These are phyloP conservation scores for Aldabrachelys gigantea DNA, from an alignment of 2,113 vertebrate genomes.

Conservation along the genomic window DNA sequence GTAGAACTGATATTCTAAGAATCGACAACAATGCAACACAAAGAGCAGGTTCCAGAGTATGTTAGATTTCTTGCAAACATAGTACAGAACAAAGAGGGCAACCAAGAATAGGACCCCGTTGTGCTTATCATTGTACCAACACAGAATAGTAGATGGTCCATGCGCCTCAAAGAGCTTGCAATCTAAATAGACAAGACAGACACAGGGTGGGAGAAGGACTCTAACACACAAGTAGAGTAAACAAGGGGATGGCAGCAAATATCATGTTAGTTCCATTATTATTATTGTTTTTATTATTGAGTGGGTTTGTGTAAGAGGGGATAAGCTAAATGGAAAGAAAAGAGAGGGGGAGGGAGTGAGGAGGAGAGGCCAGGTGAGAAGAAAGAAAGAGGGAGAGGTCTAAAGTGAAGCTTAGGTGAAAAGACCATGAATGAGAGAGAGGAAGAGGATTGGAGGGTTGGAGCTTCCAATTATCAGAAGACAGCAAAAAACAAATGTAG, in stretches of 20 bases:
- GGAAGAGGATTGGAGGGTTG: no score
- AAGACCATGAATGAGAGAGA: no score
- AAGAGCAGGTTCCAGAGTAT: neutral
- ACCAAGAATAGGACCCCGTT: neutral
- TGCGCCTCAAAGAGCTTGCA: neutral
- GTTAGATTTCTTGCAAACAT: neutral
- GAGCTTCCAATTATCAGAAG: no score
- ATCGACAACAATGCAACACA: no score
- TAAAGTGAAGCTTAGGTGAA: no score
- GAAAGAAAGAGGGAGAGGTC: no score
- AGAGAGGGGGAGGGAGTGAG: no score
- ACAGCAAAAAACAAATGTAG: no score
- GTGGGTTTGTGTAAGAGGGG: neutral
- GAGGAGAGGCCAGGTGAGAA: no score
- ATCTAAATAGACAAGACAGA: neutral
- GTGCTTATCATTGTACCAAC: no score
- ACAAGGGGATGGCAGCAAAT: neutral
- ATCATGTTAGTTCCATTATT: neutral
- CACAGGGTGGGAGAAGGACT: neutral
- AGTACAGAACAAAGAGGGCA: neutral
- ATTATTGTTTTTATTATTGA: neutral
- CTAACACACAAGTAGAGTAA: neutral
- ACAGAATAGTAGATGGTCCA: neutral
- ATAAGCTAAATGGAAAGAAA: neutral
- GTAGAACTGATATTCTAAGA: no score